These are phyloP conservation scores for Harpegnathos saltator DNA, from an alignment of 1,140 invertebrate species.

Conservation along the genomic window DNA sequence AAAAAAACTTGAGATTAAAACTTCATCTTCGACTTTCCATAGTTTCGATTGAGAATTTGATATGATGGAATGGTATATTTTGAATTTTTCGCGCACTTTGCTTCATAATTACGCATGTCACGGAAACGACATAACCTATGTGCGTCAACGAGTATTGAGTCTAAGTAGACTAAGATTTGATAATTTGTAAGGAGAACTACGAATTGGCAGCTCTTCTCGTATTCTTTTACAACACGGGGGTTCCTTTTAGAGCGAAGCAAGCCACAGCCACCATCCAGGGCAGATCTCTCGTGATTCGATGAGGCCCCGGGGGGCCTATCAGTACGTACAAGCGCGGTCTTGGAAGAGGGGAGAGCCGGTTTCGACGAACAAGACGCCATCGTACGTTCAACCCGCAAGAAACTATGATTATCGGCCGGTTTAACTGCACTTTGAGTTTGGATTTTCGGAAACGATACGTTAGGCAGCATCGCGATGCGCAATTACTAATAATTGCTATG, in stretches of 20 bases:
- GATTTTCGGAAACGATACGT: constrained; percentile 60
- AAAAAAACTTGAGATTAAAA: not conserved
- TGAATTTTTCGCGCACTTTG: constrained; percentile 22
- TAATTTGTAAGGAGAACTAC: constrained; percentile 77
- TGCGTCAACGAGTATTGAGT: constrained; percentile 76
- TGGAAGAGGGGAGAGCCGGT: constrained; percentile 84
- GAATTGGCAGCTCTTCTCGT: constrained; percentile 26
- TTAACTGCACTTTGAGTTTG: constrained; percentile 54
- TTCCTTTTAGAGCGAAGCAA: constrained; percentile 12
- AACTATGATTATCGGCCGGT: constrained; percentile 82
- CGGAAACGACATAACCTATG: constrained; percentile 82
- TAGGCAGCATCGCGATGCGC: constrained; percentile 24
- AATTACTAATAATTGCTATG: constrained; percentile 49
- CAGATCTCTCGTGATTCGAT: constrained; percentile 66
- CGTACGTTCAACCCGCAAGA: constrained; percentile 77
- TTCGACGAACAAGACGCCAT: constrained; percentile 82
- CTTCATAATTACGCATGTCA: constrained; percentile 74
- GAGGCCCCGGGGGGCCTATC: constrained; percentile 63
- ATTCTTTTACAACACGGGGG: constrained; percentile 43
- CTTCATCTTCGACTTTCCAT: constrained; percentile 8
- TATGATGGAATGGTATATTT: constrained; percentile 9
- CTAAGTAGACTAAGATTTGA: constrained; percentile 77
- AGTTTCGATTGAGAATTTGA: constrained; percentile 33
- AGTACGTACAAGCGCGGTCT: constrained; percentile 16
- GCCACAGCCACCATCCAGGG: constrained; percentile 37